Base-by-base conservation (phyloP, 2,797 vertebrate species). In the Pygocentrus nattereri region DNA sequence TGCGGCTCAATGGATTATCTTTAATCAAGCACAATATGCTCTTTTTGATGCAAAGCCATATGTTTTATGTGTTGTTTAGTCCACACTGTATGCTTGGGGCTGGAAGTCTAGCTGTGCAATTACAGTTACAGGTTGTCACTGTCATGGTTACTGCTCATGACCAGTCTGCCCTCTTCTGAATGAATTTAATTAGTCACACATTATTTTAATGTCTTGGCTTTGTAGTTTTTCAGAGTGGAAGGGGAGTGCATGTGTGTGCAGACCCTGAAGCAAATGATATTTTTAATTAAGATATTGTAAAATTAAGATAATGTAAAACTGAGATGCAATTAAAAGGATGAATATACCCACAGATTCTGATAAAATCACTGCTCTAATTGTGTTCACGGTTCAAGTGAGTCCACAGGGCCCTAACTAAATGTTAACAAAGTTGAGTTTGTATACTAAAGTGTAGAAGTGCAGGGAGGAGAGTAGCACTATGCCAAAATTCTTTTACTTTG, bases 161-260 rank as follows among this genome's bases (percentile, higher is more conserved):
- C 61, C 61, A n/a, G 52, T n/a, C 30, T 31, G 62, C 44, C 72
- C 65, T 64, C 47, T 54, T 77, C 52, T 78, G 58, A 67, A 62
- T 61, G 61, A 81, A 61, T 69, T 49, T 18, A 54, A 75, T 75
- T 76, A 71, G 77, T 72, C 34, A 76, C 62, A 76, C 47, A 18
- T 62, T 78, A n/a, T 70, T 79, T 70, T 49, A 49, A 31, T 38
- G 15, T 80, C 13, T 34, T 25, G n/a, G 30, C 58, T 50, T 73
- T 64, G 59, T 38, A 27, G 30, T 34, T 72, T 47, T 38, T 67
- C 62, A 30, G 10, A 64, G 27, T 25, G 34, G 30, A 34, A 64
- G 27, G 19, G 8, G 16, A 72, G 21, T 47, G 56, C 19, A 6
- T 47, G 50, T 10, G 21, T 38, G 15, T 52, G 18, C 47, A 47